These are phyloP conservation scores for Triops cancriformis DNA, from an alignment of 1,140 invertebrate species.

Conservation along the genomic window DNA sequence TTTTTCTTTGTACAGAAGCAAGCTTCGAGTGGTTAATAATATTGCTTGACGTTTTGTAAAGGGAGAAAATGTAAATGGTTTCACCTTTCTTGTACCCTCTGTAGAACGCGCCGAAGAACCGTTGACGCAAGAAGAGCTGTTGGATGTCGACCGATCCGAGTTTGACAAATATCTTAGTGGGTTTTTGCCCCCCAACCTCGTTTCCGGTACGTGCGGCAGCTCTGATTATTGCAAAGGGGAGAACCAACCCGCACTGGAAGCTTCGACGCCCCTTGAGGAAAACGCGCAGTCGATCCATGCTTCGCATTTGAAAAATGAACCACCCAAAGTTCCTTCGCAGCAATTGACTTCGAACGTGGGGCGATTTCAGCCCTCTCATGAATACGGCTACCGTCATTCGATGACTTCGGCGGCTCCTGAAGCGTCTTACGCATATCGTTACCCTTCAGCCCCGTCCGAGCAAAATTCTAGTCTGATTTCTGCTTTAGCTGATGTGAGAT, in stretches of 20 bases:
- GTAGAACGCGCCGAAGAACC: slow-evolving; percentile 27
- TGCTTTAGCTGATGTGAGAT: slow-evolving; percentile 30
- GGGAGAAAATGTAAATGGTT: neutral
- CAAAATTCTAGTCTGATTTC: slow-evolving; percentile 29
- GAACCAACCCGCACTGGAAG: no score
- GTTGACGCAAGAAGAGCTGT: slow-evolving; percentile 29
- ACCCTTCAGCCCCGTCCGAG: neutral
- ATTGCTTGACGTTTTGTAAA: no score
- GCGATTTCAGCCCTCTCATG: slow-evolving; percentile 11
- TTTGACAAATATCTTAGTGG: slow-evolving; percentile 54
- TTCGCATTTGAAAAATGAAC: slow-evolving; percentile 18
- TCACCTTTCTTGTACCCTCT: neutral
- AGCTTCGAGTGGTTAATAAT: no score
- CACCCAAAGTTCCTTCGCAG: neutral
- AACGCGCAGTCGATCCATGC: neutral
- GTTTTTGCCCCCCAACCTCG: neutral
- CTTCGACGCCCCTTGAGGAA: neutral
- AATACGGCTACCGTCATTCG: slow-evolving; percentile 18
- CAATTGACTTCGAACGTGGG: slow-evolving; percentile 7
- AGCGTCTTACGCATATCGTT: neutral
- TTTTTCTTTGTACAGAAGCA: no score
- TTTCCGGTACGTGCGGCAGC: neutral
- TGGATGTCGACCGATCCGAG: slow-evolving; percentile 48
- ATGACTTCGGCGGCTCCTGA: neutral
- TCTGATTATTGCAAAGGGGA: neutral